Conservation (phyloP, 2,888 invertebrate genomes). For the Helobdella robusta region DNA sequence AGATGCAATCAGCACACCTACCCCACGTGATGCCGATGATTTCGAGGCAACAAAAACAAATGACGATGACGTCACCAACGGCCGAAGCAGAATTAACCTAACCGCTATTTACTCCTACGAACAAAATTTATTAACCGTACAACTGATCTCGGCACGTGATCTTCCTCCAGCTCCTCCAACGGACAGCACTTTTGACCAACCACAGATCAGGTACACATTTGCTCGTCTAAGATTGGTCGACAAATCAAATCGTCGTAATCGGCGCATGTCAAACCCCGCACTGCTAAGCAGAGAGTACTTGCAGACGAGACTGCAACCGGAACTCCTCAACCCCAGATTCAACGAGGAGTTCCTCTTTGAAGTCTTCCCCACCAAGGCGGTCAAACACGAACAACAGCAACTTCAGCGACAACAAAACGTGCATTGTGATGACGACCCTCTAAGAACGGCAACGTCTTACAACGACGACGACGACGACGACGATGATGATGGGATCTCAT, state of each 20-base stretch:
- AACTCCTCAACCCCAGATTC: constrained; percentile 5
- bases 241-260: neutral
- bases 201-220: no score
- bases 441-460: no score
- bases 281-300: constrained; percentile 4
- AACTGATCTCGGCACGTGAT: constrained; percentile 12
- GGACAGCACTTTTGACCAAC: no score
- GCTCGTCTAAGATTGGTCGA: neutral
- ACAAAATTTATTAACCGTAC: constrained; percentile 13
- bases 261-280: neutral
- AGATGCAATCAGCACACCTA: no score
- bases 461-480: no score
- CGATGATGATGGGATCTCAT: no score
- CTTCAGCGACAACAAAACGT: no score
- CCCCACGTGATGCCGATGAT: no score
- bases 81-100: neutral
- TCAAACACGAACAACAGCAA: no score
- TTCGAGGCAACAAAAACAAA: no score
- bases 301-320: constrained; percentile 14
- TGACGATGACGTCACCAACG: no score
- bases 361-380: neutral
- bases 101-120: constrained; percentile 7
- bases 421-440: no score
- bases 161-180: neutral
- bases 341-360: constrained; percentile 14